Evolutionary conservation across 2,113 vertebrate species (phyloP), one percentile per base, ranked within the genome.

Genomic region (Urocolius indicus): DNA sequence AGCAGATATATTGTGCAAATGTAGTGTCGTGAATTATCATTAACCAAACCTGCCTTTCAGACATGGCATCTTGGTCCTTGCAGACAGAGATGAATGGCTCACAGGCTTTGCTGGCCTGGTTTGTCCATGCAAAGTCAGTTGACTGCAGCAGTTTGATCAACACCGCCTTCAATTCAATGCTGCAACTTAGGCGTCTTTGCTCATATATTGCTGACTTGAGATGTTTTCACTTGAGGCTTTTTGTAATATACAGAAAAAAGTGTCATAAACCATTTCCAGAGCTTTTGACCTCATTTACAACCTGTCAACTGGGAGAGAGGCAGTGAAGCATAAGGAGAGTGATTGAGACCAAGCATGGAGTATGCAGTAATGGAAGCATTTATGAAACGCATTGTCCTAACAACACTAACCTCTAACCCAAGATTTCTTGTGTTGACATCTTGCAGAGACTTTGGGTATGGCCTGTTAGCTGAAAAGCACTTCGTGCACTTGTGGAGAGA

Each of bases 401-500:
- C 78, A 95, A 80, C 82, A 83, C 61, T 58, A 87, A 72, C 73
- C 73, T 84, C 30, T 81, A 85, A 89, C 49, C 62, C 38, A 93
- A 77, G 59, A 95, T 90, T 84, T 90, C 87, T 86, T 71, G 32
- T 87, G 73, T 57, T 90, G 88, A 80, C 84, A 55, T 95, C 89
- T 84, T 46, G 55, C 95, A 71, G 71, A 94, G 91, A 93, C 87
- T 77, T 95, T 93, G 74, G 59, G 78, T 88, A 85, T 38, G 32
- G 54, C 63, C 74, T 94, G 63, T 74, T 93, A 95, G 89, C 93
- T 91, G 87, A 86, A 87, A 97, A 57, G 84, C 57, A 90, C 61
- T 90, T 90, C 36, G 63, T 49, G 41, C 24, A 54, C 76, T 92
- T 81, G 15, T 49, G 30, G 23, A 68, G 48, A 92, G 61, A 72